These are phyloP conservation scores for Fragum sueziense DNA, from an alignment of 2,888 invertebrate species.

Conservation along the genomic window DNA sequence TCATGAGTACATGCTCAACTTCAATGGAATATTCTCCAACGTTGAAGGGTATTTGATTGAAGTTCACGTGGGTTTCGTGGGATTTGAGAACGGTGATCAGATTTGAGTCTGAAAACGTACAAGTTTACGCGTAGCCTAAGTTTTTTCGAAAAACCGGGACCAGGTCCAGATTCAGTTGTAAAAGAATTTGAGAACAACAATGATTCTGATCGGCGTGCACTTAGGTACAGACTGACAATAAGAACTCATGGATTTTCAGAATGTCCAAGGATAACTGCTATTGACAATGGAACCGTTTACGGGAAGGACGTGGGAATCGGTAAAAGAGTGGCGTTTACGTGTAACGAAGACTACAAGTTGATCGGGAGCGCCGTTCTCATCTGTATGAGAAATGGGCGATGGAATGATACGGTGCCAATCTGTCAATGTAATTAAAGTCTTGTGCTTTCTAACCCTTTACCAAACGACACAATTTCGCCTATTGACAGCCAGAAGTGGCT, in stretches of 20 bases:
- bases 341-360: background rate
- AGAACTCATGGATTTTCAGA: background rate
- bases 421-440: constrained; percentile 11
- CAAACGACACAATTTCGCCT: too few species aligned
- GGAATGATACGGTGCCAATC: background rate
- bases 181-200: background rate
- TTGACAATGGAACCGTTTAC: background rate
- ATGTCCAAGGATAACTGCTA: background rate
- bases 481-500: too few species aligned
- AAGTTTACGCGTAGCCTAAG: background rate
- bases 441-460: too few species aligned
- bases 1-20: too few species aligned
- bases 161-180: background rate
- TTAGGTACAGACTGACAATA: background rate
- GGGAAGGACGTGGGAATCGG: constrained; percentile 16
- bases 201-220: too few species aligned
- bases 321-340: background rate
- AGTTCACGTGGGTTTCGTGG: too few species aligned
- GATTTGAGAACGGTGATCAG: too few species aligned
- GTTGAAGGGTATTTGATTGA: too few species aligned
- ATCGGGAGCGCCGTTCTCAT: background rate
- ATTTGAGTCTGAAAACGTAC: background rate
- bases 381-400: background rate
- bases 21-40: too few species aligned
- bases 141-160: background rate